Percentiles rank a stretch among this genome's conserved stretches.
Conservation (phyloP, 1,140 invertebrate genomes). For the Brachionus calyciflorus region DNA sequence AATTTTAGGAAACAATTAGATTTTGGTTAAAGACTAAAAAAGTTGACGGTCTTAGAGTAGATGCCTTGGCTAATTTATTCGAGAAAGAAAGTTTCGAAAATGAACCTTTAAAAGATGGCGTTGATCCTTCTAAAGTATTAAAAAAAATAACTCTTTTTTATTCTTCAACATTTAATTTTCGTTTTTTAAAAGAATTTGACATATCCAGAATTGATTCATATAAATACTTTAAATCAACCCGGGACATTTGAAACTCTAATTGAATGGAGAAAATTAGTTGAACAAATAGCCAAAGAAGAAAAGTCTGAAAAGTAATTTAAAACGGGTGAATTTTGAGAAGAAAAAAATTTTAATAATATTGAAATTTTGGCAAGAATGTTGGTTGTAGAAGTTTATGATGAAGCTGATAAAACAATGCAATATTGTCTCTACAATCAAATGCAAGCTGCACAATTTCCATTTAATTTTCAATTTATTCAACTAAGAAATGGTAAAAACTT, state of each 20-base stretch:
- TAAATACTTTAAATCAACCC: conserved; percentile 66
- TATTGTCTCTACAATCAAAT: conserved; percentile 23
- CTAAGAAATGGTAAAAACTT: not conserved
- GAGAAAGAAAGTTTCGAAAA: conserved; percentile 54
- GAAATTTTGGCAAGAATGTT: conserved; percentile 22
- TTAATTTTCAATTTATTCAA: conserved; percentile 45
- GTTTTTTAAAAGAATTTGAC: too few species aligned
- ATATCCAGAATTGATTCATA: conserved; percentile 64
- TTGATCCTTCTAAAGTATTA: not conserved
- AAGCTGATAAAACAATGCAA: not conserved
- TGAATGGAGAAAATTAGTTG: conserved; percentile 51
- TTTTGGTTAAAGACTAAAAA: conserved; percentile 55
- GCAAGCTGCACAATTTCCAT: conserved; percentile 37
- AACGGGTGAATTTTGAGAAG: not conserved
- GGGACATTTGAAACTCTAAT: conserved; percentile 64
- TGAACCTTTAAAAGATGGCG: conserved; percentile 14
- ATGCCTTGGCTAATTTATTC: conserved; percentile 52
- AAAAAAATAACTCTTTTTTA: too few species aligned
- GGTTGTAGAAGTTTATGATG: conserved; percentile 21
- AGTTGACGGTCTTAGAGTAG: conserved; percentile 57
- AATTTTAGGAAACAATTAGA: conserved; percentile 51
- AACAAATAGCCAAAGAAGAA: conserved; percentile 47
- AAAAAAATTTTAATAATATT: conserved; percentile 42
- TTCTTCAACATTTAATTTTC: too few species aligned
- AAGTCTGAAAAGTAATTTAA: conserved; percentile 22